Conservation (phyloP, 2,113 vertebrate species). For the Lipotes vexillifer region DNA sequence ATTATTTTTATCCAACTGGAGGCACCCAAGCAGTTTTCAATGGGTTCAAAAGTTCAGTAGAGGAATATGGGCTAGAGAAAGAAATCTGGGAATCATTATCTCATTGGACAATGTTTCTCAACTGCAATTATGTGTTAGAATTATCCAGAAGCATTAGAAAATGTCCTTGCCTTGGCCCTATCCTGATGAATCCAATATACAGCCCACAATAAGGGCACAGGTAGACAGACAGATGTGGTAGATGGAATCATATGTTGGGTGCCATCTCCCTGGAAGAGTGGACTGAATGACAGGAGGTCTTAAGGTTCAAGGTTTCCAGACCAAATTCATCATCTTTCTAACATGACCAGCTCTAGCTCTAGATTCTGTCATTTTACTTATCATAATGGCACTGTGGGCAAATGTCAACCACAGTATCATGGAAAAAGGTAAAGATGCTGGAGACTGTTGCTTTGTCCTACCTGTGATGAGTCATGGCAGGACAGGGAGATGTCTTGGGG, state of each 20-base stretch:
- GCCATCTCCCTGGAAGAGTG: neutral
- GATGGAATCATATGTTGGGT: fast-evolving
- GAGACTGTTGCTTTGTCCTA: neutral
- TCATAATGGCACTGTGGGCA: neutral
- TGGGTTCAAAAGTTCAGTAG: neutral
- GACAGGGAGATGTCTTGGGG: neutral
- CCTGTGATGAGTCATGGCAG: neutral
- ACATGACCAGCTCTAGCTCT: neutral
- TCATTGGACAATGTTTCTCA: neutral
- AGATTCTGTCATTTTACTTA: neutral
- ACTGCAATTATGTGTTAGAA: neutral
- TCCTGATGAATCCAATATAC: too few relatives aligned
- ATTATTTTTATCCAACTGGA: neutral
- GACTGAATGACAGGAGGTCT: neutral
- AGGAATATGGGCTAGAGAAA: neutral
- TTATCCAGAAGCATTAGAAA: neutral
- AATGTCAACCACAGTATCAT: neutral
- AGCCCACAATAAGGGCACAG: neutral
- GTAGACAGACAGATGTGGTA: neutral
- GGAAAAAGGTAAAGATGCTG: neutral
- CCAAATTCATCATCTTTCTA: neutral
- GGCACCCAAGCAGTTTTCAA: neutral
- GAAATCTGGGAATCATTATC: neutral
- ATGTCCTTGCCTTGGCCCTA: fast-evolving
- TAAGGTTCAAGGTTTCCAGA: neutral